Conservation (phyloP, 2,888 invertebrate genomes). For the Ecliptopera silaceata region DNA sequence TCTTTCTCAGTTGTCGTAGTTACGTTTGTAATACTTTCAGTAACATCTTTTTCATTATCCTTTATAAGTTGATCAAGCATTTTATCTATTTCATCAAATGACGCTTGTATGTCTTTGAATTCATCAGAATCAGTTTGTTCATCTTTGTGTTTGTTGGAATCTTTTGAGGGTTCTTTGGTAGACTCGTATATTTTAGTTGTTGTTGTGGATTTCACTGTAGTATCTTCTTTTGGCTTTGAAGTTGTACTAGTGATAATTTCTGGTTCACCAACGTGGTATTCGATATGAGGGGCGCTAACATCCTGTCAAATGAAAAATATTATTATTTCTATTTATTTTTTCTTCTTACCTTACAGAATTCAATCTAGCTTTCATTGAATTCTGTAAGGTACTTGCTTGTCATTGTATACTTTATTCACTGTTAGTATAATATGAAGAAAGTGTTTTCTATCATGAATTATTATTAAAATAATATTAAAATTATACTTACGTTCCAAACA, state of each 20-base stretch:
- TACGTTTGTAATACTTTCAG: background rate
- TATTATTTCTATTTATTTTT: background rate
- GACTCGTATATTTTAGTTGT: background rate
- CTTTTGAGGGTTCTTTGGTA: background rate
- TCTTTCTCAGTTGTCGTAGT: background rate
- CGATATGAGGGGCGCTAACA: slow-evolving; percentile 1
- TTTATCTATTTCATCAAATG: slow-evolving; percentile 18
- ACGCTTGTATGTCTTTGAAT: slow-evolving; percentile 16
- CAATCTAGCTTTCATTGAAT: no score
- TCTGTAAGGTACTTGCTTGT: no score
- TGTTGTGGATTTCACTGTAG: background rate
- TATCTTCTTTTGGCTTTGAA: slow-evolving; percentile 7
- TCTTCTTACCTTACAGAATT: no score
- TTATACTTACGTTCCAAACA: slow-evolving; percentile 27
- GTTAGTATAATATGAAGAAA: no score
- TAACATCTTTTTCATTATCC: no score
- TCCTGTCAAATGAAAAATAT: slow-evolving; percentile 8
- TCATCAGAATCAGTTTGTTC: background rate
- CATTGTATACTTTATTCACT: no score
- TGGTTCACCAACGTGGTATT: slow-evolving; percentile 21
- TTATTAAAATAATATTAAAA: no score
- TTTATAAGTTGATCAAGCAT: slow-evolving; percentile 20
- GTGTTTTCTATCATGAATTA: no score
- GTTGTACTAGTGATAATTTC: slow-evolving; percentile 8
- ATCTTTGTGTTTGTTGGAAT: background rate